Evolutionary conservation across 2,888 invertebrate genomes (phyloP).

Genomic region (Resseliella maxima): DNA sequence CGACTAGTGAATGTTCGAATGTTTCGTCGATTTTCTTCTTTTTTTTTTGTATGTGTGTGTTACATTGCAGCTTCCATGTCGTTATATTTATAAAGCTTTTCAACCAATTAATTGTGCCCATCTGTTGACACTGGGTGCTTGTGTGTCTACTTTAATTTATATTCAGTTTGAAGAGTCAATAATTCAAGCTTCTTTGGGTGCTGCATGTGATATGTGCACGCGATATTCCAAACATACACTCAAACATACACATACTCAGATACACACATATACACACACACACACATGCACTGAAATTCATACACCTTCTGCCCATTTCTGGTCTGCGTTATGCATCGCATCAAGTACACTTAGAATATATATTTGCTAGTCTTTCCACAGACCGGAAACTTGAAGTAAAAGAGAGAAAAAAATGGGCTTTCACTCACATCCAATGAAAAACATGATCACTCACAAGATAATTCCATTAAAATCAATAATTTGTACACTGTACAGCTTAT

Average conservation of each 20-base stretch:
- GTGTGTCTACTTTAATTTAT: constrained; percentile 47
- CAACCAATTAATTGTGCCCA: constrained; percentile 53
- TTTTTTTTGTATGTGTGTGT: neutral
- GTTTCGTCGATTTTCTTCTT: neutral
- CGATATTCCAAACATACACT: neutral
- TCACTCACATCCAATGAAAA: neutral
- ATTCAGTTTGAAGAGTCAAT: constrained; percentile 55
- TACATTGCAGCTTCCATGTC: neutral
- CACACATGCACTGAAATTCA: too few species aligned
- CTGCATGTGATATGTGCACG: constrained; percentile 2
- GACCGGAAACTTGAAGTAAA: neutral
- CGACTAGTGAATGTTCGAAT: neutral
- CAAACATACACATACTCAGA: neutral
- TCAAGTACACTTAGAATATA: too few species aligned
- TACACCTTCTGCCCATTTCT: too few species aligned
- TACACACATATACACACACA: too few species aligned
- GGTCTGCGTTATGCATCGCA: too few species aligned
- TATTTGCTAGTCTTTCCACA: too few species aligned
- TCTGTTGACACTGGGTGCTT: constrained; percentile 20
- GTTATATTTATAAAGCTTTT: constrained; percentile 23
- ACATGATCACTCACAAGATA: neutral
- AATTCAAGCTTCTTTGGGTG: constrained; percentile 40
- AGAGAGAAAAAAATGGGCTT: neutral
- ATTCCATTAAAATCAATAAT: neutral
- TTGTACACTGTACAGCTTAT: neutral